Percentiles rank a stretch among this genome's conserved stretches.
These are phyloP conservation scores for Cygnus buccinator DNA, from an alignment of 2,113 vertebrate species.

Conservation along the genomic window DNA sequence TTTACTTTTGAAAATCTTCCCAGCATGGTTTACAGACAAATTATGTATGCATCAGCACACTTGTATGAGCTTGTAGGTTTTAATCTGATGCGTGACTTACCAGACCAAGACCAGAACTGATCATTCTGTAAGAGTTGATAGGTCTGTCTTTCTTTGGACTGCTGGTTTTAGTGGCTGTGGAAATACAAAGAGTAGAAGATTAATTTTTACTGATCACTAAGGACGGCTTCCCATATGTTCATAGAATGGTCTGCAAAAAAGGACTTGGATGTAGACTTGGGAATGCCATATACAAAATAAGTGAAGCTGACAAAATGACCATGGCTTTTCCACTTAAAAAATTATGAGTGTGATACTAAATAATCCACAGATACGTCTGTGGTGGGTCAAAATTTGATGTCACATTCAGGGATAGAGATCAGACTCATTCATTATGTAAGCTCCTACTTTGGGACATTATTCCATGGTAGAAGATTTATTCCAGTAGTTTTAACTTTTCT, in stretches of 20 bases:
- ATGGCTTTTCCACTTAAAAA: background rate
- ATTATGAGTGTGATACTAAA: background rate
- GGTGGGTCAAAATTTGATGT: background rate
- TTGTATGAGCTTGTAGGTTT: accelerated
- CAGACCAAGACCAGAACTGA: background rate
- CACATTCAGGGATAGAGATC: background rate
- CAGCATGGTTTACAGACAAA: background rate
- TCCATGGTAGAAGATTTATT: background rate
- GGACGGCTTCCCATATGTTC: accelerated
- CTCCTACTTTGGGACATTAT: slow-evolving; percentile 13
- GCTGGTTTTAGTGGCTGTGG: background rate
- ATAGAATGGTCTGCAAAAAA: background rate
- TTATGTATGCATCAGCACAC: background rate
- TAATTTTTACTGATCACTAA: background rate
- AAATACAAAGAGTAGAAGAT: background rate
- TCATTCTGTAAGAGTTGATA: background rate
- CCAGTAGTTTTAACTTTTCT: background rate
- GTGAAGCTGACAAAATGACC: background rate
- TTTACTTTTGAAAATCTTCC: background rate
- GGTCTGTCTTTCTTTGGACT: background rate
- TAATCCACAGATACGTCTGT: background rate
- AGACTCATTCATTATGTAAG: background rate
- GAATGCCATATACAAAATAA: background rate
- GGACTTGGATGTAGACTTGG: accelerated
- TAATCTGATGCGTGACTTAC: background rate